Evolutionary conservation across 1,140 invertebrate species (phyloP).

Genomic region (Ptiloglossa arizonensis): DNA sequence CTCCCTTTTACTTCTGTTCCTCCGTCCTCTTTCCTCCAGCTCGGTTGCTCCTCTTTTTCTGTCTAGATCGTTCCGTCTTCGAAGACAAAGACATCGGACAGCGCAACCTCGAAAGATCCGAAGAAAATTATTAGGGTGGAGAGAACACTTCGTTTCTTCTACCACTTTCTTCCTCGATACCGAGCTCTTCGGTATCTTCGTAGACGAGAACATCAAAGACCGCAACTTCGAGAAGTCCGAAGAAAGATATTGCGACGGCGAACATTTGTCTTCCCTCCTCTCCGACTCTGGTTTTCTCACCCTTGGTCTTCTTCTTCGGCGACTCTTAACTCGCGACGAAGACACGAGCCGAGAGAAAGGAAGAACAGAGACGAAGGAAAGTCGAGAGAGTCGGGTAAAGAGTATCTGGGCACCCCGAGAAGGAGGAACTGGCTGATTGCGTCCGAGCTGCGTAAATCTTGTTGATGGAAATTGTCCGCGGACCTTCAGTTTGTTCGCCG

Average conservation of each 20-base stretch:
- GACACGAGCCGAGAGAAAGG: not conserved
- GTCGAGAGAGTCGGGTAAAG: constrained; percentile 17
- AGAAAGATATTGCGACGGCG: constrained; percentile 21
- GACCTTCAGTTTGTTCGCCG: constrained; percentile 73
- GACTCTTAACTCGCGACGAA: not conserved
- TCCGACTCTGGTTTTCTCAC: not conserved
- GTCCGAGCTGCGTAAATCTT: constrained; percentile 76
- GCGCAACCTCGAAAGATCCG: constrained; percentile 15
- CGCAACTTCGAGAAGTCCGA: not conserved
- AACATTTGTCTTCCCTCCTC: not conserved
- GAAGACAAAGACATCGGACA: constrained; percentile 38
- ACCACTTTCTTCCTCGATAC: too few relatives aligned
- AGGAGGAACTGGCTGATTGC: constrained; percentile 70
- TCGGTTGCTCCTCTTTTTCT: constrained; percentile 26
- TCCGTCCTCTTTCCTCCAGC: constrained; percentile 19
- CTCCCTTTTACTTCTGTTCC: constrained; percentile 45
- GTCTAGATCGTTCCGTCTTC: constrained; percentile 11
- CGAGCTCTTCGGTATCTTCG: not conserved
- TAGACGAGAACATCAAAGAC: not conserved
- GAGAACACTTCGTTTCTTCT: not conserved
- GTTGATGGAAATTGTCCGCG: constrained; percentile 77
- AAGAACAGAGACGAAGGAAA: constrained; percentile 3
- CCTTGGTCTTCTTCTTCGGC: not conserved
- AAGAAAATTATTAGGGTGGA: constrained; percentile 22
- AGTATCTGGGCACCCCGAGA: constrained; percentile 39